phyloP scores from a whole-genome alignment of 2,113 vertebrate species.

The Myotis brandtii region DNA sequence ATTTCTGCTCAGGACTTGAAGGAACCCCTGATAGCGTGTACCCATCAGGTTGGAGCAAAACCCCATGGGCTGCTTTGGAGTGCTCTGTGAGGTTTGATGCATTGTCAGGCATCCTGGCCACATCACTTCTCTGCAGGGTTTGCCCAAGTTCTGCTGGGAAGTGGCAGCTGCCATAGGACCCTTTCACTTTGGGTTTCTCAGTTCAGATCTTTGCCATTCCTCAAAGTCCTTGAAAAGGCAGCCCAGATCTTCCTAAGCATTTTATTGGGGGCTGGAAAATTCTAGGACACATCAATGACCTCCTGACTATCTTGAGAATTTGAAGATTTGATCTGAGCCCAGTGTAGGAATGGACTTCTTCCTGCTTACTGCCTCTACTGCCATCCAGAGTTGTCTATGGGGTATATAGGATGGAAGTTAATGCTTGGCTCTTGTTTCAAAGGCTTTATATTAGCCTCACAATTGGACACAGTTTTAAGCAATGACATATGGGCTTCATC shows the following conservation, averaged over 20 bases:
- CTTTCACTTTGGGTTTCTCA: constrained; percentile 29
- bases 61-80: not conserved
- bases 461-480: not conserved
- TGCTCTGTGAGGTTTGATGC: not conserved
- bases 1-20: not conserved
- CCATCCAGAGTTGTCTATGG: not conserved
- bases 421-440: not conserved
- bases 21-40: not conserved
- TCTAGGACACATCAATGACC: not conserved
- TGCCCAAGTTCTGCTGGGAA: not conserved
- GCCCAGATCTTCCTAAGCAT: not conserved
- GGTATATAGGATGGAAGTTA: not conserved
- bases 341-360: not conserved
- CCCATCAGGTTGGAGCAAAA: not conserved
- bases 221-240: not conserved
- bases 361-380: not conserved
- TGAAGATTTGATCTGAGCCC: not conserved
- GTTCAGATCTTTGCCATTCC: not conserved
- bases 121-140: not conserved
- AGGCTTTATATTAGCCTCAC: not conserved
- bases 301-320: not conserved
- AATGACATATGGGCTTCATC: not conserved
- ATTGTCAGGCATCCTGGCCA: accelerated
- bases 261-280: not conserved
- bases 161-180: not conserved